phyloP scores from a whole-genome alignment of 2,797 vertebrate species.

The Tragelaphus oryx region DNA sequence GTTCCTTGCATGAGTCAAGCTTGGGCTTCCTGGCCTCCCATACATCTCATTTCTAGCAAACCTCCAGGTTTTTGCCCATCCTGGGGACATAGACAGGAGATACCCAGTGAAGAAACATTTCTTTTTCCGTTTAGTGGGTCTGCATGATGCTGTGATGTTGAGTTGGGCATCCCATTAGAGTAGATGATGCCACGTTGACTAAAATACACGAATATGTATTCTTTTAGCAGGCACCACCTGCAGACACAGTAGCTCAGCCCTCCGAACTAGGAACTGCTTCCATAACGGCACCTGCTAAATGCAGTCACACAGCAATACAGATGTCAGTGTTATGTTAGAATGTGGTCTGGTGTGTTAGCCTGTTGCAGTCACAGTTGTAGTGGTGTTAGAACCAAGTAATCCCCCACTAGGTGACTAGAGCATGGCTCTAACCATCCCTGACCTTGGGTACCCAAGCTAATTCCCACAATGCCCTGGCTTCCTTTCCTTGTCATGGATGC shows the following conservation, averaged over 20 bases:
- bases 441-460: not conserved
- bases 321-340: slow-evolving; percentile 30
- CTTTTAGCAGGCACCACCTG: slow-evolving; percentile 51
- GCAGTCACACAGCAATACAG: slow-evolving; percentile 56
- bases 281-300: slow-evolving; percentile 36
- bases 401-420: slow-evolving; percentile 31
- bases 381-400: slow-evolving; percentile 15
- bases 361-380: slow-evolving; percentile 34
- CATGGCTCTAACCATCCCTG: not conserved
- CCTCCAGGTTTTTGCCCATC: not conserved
- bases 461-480: not conserved
- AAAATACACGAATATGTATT: slow-evolving; percentile 57
- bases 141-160: slow-evolving; percentile 76
- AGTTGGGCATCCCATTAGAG: slow-evolving; percentile 70
- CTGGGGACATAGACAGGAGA: not conserved
- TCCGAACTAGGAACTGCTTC: slow-evolving; percentile 34
- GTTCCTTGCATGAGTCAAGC: slow-evolving; percentile 45
- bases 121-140: slow-evolving; percentile 74
- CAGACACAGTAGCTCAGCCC: slow-evolving; percentile 17
- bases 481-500: not conserved
- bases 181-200: slow-evolving; percentile 60
- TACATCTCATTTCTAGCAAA: not conserved
- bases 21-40: slow-evolving; percentile 38
- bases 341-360: slow-evolving; percentile 32
- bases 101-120: slow-evolving; percentile 53